Evolutionary conservation across 23 tunicate species (phyloP).

Genomic region (Styela clava): DNA sequence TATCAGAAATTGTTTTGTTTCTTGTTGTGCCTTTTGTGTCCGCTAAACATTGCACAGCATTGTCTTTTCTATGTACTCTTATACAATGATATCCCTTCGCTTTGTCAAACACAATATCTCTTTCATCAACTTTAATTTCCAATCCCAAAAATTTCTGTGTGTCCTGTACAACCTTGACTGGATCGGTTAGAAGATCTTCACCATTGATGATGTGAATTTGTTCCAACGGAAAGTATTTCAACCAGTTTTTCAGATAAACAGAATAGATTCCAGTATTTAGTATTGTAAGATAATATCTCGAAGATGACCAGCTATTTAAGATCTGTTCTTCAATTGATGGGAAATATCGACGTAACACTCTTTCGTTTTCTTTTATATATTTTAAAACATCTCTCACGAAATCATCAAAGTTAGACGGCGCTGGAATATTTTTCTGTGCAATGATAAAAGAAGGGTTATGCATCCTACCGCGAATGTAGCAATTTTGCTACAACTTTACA

Average conservation of each 20-base stretch:
- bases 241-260: slow-evolving; percentile 3
- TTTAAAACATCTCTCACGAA: not conserved
- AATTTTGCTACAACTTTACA: too few species aligned
- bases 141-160: not conserved
- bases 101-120: not conserved
- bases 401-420: not conserved
- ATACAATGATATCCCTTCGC: not conserved
- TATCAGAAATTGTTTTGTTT: not conserved
- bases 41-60: not conserved
- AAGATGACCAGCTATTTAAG: not conserved
- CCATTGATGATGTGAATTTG: slow-evolving; percentile 8
- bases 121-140: slow-evolving; percentile 9
- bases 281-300: not conserved
- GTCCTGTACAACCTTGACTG: not conserved
- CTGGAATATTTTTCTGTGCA: too few species aligned
- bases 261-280: slow-evolving; percentile 2
- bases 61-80: not conserved
- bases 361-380: not conserved
- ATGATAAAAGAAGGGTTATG: too few species aligned
- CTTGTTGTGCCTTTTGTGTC: not conserved
- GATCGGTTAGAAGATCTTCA: not conserved
- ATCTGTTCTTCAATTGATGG: not conserved
- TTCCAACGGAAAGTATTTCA: not conserved
- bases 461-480: too few species aligned
- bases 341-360: not conserved